Conservation (phyloP, 2,888 invertebrate species). For the Exocentrus adspersus region DNA sequence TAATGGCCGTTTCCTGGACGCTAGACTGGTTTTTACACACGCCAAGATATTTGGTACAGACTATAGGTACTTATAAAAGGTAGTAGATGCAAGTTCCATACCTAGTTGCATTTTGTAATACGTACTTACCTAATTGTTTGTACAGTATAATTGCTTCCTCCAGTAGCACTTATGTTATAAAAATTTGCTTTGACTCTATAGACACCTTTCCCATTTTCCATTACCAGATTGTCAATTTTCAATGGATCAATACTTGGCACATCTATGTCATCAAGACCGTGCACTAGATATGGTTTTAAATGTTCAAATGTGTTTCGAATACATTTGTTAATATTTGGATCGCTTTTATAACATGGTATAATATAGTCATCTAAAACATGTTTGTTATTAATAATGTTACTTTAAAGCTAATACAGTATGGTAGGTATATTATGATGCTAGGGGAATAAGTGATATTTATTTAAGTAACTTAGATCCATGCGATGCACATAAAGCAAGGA, state of each 20-base stretch:
- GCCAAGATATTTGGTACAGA: too few species aligned
- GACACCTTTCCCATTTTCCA: conserved; percentile 82
- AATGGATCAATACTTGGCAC: conserved; percentile 82
- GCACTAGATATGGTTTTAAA: conserved; percentile 74
- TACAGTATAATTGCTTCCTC: conserved; percentile 79
- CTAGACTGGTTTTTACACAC: too few species aligned
- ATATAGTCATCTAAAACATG: conserved; percentile 77
- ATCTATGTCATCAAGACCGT: conserved; percentile 76
- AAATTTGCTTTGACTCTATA: conserved; percentile 79
- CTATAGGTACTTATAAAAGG: too few species aligned
- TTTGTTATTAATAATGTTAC: not conserved
- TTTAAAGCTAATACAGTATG: not conserved
- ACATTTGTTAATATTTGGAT: conserved; percentile 74
- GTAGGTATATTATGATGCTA: not conserved
- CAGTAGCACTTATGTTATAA: conserved; percentile 78
- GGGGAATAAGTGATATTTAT: too few species aligned
- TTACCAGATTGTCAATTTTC: conserved; percentile 74
- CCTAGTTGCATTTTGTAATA: too few species aligned
- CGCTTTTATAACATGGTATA: conserved; percentile 73
- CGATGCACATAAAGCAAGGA: too few species aligned
- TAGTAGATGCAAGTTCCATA: too few species aligned
- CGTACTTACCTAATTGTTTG: conserved; percentile 72
- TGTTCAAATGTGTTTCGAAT: conserved; percentile 78
- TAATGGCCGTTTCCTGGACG: too few species aligned
- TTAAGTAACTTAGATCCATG: too few species aligned